Percentiles rank a stretch among this genome's conserved stretches.
phyloP scores from a whole-genome alignment of 30 jellyfish, hydroid and myxozoan genomes.

The Rhopilema esculentum region DNA sequence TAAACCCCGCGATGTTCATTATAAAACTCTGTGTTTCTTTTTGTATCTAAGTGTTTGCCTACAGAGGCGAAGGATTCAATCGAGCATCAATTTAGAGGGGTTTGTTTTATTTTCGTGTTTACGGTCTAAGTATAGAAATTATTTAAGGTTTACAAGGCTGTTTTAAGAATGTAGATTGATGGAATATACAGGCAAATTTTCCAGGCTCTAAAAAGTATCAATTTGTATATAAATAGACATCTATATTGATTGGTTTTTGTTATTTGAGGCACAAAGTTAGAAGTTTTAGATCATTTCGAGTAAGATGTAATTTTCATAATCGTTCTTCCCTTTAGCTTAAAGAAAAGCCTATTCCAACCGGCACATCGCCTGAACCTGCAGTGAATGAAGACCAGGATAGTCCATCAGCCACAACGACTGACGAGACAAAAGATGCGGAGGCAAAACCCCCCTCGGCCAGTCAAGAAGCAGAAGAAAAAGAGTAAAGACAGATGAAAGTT shows the following conservation, averaged over 20 bases:
- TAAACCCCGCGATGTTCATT: no score
- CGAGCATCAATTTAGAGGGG: background rate
- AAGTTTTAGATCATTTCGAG: background rate
- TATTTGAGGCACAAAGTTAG: no score
- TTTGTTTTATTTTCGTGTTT: background rate
- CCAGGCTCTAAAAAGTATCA: no score
- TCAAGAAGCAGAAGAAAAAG: constrained; percentile 27
- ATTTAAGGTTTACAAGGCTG: no score
- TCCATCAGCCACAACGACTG: constrained; percentile 1
- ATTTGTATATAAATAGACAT: no score
- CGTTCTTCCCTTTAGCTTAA: constrained; percentile 6
- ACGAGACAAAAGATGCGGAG: constrained; percentile 51
- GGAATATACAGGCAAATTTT: background rate
- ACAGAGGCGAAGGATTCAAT: background rate
- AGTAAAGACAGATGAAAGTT: background rate
- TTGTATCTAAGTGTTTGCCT: background rate
- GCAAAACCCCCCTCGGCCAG: constrained; percentile 2
- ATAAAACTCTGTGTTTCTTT: no score
- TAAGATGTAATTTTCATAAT: background rate
- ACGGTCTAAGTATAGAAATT: background rate
- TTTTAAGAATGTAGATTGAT: background rate
- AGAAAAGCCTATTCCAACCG: constrained; percentile 32
- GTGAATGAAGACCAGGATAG: constrained; percentile 33
- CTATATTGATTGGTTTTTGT: no score
- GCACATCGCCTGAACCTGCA: constrained; percentile 12